These are phyloP conservation scores for Chloropsis cyanopogon DNA, from an alignment of 2,113 vertebrate genomes.

Conservation along the genomic window DNA sequence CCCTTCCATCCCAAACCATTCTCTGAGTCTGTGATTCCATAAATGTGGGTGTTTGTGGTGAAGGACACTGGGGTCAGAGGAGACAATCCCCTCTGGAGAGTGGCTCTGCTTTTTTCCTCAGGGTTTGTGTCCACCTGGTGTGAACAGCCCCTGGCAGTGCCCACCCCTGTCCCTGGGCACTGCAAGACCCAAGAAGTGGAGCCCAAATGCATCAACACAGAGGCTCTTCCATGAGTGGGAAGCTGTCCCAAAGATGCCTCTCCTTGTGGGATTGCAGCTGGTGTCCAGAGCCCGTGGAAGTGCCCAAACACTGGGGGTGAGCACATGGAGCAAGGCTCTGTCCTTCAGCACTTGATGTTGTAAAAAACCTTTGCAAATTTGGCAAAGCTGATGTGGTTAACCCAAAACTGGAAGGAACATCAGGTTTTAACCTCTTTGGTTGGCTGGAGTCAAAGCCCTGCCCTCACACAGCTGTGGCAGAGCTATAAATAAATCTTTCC, in stretches of 20 bases:
- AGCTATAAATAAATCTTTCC: neutral
- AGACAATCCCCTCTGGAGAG: neutral
- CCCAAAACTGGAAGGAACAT: neutral
- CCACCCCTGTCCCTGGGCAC: neutral
- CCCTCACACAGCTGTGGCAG: neutral
- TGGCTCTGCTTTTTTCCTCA: neutral
- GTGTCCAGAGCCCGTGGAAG: neutral
- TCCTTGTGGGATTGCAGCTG: accelerated
- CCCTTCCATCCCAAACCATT: neutral
- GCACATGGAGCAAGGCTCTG: neutral
- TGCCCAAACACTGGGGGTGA: neutral
- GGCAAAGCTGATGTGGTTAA: neutral
- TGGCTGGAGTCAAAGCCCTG: neutral
- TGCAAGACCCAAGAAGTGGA: too few species aligned
- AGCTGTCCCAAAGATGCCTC: neutral
- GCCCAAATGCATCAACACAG: neutral
- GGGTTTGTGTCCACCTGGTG: neutral
- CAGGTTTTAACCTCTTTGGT: neutral
- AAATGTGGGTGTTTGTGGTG: neutral
- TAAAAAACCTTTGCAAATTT: neutral
- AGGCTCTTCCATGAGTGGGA: neutral
- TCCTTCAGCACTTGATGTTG: neutral
- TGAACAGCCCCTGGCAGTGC: neutral
- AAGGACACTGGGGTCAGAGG: neutral
- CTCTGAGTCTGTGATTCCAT: neutral